phyloP scores from a whole-genome alignment of 2,888 invertebrate genomes.

The Acleris laterana region DNA sequence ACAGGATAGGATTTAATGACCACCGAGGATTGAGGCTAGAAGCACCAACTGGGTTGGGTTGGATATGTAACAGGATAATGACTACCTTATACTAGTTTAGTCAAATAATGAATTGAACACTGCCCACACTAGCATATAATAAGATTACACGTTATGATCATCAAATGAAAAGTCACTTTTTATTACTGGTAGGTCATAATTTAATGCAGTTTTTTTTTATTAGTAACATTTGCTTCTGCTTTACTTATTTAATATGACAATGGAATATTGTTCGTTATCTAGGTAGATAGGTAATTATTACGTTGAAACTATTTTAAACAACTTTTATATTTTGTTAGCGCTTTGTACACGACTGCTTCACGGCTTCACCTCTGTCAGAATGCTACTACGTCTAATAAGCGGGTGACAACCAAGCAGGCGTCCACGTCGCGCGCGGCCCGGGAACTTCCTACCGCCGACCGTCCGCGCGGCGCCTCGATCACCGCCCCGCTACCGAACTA shows the following conservation, averaged over 20 bases:
- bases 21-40: too few relatives aligned
- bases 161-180: constrained; percentile 66
- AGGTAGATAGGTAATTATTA: constrained; percentile 74
- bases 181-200: constrained; percentile 84
- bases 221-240: constrained; percentile 80
- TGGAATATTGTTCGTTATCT: constrained; percentile 84
- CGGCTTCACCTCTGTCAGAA: constrained; percentile 64
- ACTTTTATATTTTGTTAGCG: constrained; percentile 82
- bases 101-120: too few relatives aligned
- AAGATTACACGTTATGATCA: not conserved
- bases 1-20: too few relatives aligned
- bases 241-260: constrained; percentile 83
- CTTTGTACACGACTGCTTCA: constrained; percentile 74
- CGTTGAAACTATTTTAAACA: constrained; percentile 82
- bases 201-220: constrained; percentile 82
- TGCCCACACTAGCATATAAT: too few relatives aligned
- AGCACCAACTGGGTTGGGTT: too few relatives aligned
- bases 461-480: not conserved
- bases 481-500: too few relatives aligned
- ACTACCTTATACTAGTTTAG: too few relatives aligned
- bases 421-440: constrained; percentile 16
- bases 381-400: constrained; percentile 57
- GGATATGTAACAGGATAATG: too few relatives aligned
- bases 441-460: constrained; percentile 12
- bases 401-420: constrained; percentile 42